These are phyloP conservation scores for Colaptes auratus DNA, from an alignment of 2,113 vertebrate genomes.

Conservation along the genomic window DNA sequence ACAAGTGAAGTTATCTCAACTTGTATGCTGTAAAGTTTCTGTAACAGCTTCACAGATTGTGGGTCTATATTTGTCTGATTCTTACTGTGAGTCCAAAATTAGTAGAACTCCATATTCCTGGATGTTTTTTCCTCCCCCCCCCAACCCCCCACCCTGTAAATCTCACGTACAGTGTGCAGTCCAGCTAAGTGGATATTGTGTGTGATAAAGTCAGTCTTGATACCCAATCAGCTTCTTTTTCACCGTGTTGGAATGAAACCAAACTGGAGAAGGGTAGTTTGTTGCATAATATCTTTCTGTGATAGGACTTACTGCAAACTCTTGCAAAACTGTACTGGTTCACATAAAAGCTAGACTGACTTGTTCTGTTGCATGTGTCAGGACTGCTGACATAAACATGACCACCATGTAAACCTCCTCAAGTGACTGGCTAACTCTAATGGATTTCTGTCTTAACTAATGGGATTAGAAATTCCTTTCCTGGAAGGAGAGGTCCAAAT, in stretches of 20 bases:
- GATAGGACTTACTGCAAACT: constrained; percentile 16
- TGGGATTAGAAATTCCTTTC: not conserved
- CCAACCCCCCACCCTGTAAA: not conserved
- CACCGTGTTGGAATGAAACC: constrained; percentile 49
- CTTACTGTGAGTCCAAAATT: not conserved
- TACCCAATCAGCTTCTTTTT: constrained; percentile 37
- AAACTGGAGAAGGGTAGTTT: constrained; percentile 35
- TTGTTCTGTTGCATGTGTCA: constrained; percentile 39
- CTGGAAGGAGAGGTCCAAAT: not conserved
- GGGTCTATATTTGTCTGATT: not conserved
- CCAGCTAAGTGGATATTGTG: not conserved
- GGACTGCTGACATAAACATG: constrained; percentile 19
- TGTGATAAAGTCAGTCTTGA: not conserved
- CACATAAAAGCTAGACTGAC: constrained; percentile 57
- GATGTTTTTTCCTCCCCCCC: not conserved
- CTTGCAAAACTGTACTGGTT: constrained; percentile 60
- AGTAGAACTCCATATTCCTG: not conserved
- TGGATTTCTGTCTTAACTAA: not conserved
- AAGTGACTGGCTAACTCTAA: constrained; percentile 25
- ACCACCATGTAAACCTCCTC: constrained; percentile 8
- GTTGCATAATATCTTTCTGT: constrained; percentile 49
- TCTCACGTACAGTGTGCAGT: not conserved
- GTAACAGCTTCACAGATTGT: not conserved
- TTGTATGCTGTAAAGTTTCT: not conserved
- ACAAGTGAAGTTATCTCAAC: not conserved